phyloP scores from a whole-genome alignment of 2,113 vertebrate species.

The Siniperca chuatsi region DNA sequence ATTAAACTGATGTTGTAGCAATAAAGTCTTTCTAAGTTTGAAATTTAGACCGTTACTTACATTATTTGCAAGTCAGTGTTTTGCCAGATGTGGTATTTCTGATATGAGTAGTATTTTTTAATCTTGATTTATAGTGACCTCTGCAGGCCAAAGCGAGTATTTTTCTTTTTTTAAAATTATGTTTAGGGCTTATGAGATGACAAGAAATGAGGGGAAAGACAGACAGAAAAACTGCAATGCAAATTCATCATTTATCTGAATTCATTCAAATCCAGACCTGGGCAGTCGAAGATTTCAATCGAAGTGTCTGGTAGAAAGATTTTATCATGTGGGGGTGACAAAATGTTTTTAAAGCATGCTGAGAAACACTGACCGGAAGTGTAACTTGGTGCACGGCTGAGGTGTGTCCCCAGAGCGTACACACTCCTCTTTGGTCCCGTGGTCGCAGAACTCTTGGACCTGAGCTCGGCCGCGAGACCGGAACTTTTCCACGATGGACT shows the following conservation, averaged over 20 bases:
- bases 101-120: neutral
- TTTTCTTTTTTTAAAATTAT: neutral
- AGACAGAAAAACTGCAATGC: neutral
- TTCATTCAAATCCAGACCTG: neutral
- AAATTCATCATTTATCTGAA: neutral
- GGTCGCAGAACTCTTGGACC: constrained; percentile 95
- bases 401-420: constrained; percentile 88
- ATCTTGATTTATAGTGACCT: constrained; percentile 6
- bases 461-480: constrained; percentile 93
- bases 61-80: neutral
- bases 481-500: constrained; percentile 96
- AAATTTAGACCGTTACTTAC: neutral
- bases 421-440: constrained; percentile 95
- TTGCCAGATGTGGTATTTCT: neutral
- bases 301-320: neutral
- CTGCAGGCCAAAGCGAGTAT: neutral
- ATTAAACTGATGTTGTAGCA: neutral
- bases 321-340: neutral
- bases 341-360: neutral
- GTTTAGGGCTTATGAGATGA: neutral
- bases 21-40: neutral
- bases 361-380: constrained; percentile 87
- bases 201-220: neutral
- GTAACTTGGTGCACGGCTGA: constrained; percentile 91
- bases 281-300: neutral